Percentiles rank a stretch among this genome's conserved stretches.
Evolutionary conservation across 2,797 vertebrate genomes (phyloP).

Genomic region (Sebastes taczanowskii): DNA sequence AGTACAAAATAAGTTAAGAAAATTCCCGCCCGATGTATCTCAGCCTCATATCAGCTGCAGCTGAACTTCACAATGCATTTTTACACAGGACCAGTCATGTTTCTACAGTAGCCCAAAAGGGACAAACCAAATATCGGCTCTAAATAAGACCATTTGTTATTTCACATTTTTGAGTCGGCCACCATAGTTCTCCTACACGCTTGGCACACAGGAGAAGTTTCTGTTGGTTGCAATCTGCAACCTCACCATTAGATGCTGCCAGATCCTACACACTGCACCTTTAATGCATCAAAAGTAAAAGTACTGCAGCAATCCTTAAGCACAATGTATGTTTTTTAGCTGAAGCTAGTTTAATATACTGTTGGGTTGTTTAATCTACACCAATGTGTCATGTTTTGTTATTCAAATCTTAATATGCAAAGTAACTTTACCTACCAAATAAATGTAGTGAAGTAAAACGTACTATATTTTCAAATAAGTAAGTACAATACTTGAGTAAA

Average conservation of each 20-base stretch:
- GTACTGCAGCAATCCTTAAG: not conserved
- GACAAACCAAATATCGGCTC: too few species aligned
- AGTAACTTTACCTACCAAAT: not conserved
- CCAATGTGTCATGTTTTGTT: not conserved
- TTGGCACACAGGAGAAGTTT: too few species aligned
- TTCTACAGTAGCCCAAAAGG: too few species aligned
- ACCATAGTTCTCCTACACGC: too few species aligned
- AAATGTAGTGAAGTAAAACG: not conserved
- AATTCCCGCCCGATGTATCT: not conserved
- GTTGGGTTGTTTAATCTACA: too few species aligned
- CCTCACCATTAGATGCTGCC: too few species aligned
- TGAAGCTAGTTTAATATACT: not conserved
- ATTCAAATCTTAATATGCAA: not conserved
- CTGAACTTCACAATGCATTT: not conserved
- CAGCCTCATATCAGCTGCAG: not conserved
- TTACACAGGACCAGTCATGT: too few species aligned
- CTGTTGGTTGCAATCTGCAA: too few species aligned
- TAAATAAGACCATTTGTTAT: too few species aligned
- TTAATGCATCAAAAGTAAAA: not conserved
- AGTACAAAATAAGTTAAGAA: not conserved
- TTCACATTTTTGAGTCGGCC: too few species aligned
- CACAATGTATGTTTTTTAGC: not conserved
- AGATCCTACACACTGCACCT: too few species aligned
- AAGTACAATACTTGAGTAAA: too few species aligned
- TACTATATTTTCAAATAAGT: not conserved